Evolutionary conservation across 2,113 vertebrate species (phyloP), one percentile per base, ranked within the genome.

Genomic region (Gallinago media): DNA sequence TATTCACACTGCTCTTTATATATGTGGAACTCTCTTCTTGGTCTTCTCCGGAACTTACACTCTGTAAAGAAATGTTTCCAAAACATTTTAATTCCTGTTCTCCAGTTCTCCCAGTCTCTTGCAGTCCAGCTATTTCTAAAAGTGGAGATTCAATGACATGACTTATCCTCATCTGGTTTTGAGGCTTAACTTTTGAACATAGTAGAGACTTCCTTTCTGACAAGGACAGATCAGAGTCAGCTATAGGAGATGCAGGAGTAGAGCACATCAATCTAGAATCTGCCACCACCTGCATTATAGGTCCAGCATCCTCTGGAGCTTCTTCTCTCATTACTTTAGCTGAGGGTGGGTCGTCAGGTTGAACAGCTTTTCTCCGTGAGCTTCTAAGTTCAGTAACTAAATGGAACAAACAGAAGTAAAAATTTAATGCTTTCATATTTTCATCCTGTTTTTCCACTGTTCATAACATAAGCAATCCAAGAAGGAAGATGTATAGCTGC

Each of bases 371-470:
- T 96, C 97, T 97, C 98, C 98, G 98, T 0, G 97, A 98, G 62
- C 79, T 98, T 96, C 97, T 97, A 46, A 98, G 97, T 94, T 98
- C 97, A 84, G 94, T 91, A 97, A 97, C 98, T 98, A 90, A 80
- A 95, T 4, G 11, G 34, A 93, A 71, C 1, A 91, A 95, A 85
- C 1, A 26, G 82, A 61, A 3, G 12, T 58, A 44, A 68, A 61
- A 77, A 38, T 21, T 81, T 25, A 71, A 18, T 36, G 49, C 15
- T 79, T 70, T 38, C 23, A 40, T 12, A 56, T 12, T n/a, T 9
- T 78, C 14, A 31, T 16, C 15, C 13, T n/a, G 16, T 5, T 73
- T 63, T 38, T 47, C 15, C 50, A 40, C 32, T 32, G 18, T 44
- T 15, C 25, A 4, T 72, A 29, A 66, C 26, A 65, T 23, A 63